These are phyloP conservation scores for Zygothrica quintamaculata DNA, from an alignment of 2,888 invertebrate species.

Conservation along the genomic window DNA sequence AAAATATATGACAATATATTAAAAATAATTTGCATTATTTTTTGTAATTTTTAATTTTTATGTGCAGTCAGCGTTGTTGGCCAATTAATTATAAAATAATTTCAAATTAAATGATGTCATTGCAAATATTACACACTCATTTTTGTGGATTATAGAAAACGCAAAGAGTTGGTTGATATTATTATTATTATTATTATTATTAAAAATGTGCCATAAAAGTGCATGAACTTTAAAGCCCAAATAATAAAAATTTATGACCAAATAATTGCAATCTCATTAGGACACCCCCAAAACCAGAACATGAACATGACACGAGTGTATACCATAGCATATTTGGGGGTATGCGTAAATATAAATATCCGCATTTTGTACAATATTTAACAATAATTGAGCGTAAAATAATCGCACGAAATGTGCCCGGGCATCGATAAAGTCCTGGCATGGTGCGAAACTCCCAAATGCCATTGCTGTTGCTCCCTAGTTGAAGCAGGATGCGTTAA, in stretches of 20 bases:
- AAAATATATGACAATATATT: constrained; percentile 58
- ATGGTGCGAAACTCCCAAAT: constrained; percentile 24
- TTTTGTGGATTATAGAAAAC: constrained; percentile 40
- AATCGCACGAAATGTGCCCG: constrained; percentile 66
- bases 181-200: no score
- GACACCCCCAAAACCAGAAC: constrained; percentile 55
- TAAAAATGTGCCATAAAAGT: constrained; percentile 54
- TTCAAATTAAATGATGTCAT: constrained; percentile 67
- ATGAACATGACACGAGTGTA: constrained; percentile 59
- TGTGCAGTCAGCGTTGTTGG: constrained; percentile 57
- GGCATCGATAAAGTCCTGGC: constrained; percentile 50
- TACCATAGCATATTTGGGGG: constrained; percentile 49
- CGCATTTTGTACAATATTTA: constrained; percentile 82
- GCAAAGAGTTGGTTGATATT: constrained; percentile 17
- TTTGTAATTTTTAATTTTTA: constrained; percentile 76
- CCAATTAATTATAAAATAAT: constrained; percentile 77
- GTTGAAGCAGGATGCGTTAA: constrained; percentile 53
- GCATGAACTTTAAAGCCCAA: constrained; percentile 77
- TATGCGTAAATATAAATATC: constrained; percentile 66
- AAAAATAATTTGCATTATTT: no score
- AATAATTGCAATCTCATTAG: constrained; percentile 84
- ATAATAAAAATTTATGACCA: constrained; percentile 83
- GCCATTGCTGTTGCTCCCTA: constrained; percentile 27
- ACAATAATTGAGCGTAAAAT: constrained; percentile 84
- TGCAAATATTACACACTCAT: constrained; percentile 42